Base-by-base conservation (phyloP, 2,797 vertebrate genomes). In the Pterois miles region DNA sequence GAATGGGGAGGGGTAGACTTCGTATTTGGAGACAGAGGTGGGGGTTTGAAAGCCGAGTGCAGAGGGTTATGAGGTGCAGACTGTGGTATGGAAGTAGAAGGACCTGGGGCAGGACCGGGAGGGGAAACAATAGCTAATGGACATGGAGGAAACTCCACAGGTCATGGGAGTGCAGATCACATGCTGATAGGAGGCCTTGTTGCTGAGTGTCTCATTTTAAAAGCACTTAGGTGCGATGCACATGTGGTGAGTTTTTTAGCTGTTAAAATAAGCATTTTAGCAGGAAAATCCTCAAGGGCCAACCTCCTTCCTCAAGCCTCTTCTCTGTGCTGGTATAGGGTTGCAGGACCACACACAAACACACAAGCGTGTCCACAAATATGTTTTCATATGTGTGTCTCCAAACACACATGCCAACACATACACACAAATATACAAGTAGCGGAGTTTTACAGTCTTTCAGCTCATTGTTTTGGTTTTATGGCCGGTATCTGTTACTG, bases 111-210 rank as follows among this genome's bases (percentile, higher is more conserved):
- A 86, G 83, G 71, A 78, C 79, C 23, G 10, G 43, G 69, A 81
- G 43, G 81, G 83, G 73, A 82, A 91, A 93, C 92, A 92, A 94
- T 89, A 88, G 89, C 89, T 93, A 92, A 93, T 94, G 91, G 89
- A 89, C 50, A 43, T 50, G n/a, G 72, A 92, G 91, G 90, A 92
- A 93, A 90, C 91, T 74, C 78, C 50, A 76, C 79, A 80, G 91
- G 89, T 88, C 90, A 82, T 27, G 77, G 71, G 84, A 92, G 88
- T 40, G 67, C 83, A 92, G 90, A 89, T 92, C 64, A 70, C 88
- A 86, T 67, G 63, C 85, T 74, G 90, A 90, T 87, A 88, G 80
- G 71, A 81, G 56, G 50, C 58, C 50, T 74, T 80, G 81, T 77
- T 87, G 86, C 72, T 31, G 71, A 85, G 82, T 2, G 60, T 79